Conservation (phyloP, 2,888 invertebrate genomes). For the Caenorhabditis sp. region DNA sequence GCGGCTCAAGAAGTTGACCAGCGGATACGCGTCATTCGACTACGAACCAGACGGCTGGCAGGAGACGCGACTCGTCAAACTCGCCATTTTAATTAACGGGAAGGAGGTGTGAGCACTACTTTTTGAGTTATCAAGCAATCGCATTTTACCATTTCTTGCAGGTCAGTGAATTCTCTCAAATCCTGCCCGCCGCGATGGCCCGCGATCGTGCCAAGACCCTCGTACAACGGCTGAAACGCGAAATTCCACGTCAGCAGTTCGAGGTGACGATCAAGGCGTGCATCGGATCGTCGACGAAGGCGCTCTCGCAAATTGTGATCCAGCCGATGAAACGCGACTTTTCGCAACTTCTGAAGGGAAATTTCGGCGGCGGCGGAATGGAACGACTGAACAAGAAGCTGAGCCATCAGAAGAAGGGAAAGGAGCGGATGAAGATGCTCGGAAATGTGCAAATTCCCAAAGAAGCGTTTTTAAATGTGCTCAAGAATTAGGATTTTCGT, state of each 20-base stretch:
- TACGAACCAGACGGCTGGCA: constrained; percentile 92
- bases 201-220: constrained; percentile 68
- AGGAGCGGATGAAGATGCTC: constrained; percentile 91
- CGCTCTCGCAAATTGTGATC: constrained; percentile 69
- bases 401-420: constrained; percentile 92
- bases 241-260: constrained; percentile 76
- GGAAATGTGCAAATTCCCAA: constrained; percentile 93
- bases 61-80: constrained; percentile 86
- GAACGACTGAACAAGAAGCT: constrained; percentile 89
- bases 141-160: too few species aligned
- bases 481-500: constrained; percentile 60
- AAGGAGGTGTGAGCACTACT: too few species aligned
- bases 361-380: constrained; percentile 73
- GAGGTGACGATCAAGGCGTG: constrained; percentile 68
- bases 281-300: constrained; percentile 72
- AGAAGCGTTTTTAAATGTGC: constrained; percentile 87
- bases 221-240: constrained; percentile 71
- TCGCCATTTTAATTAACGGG: constrained; percentile 86
- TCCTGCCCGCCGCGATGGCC: constrained; percentile 71
- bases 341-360: constrained; percentile 73
- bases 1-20: constrained; percentile 87
- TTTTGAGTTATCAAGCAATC: too few species aligned
- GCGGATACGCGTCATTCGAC: constrained; percentile 94
- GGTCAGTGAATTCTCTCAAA: constrained; percentile 74
- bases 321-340: constrained; percentile 76